Evolutionary conservation across 2,888 invertebrate genomes (phyloP).

Genomic region (Eretmocerus hayati): DNA sequence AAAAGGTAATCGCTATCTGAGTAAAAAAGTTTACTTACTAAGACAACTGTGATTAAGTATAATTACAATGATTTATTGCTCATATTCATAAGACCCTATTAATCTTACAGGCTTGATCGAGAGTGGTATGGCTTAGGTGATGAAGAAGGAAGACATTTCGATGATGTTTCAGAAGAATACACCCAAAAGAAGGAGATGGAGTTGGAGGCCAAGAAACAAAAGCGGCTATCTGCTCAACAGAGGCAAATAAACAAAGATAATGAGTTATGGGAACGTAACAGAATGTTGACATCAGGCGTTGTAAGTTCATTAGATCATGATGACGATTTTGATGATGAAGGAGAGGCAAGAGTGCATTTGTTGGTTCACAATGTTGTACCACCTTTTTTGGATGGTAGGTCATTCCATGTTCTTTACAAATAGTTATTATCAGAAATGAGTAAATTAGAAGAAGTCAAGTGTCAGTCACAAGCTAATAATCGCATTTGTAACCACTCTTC

Average conservation of each 20-base stretch:
- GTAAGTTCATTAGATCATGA: slow-evolving; percentile 82
- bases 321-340: slow-evolving; percentile 94
- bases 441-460: background rate
- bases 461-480: background rate
- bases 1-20: slow-evolving; percentile 49
- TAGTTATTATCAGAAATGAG: background rate
- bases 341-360: slow-evolving; percentile 88
- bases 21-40: background rate
- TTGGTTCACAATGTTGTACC: slow-evolving; percentile 97
- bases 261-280: slow-evolving; percentile 96
- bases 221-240: slow-evolving; percentile 90
- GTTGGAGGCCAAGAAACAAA: slow-evolving; percentile 80
- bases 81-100: background rate
- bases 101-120: slow-evolving; percentile 64
- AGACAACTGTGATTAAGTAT: background rate
- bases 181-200: slow-evolving; percentile 89
- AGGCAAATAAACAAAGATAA: slow-evolving; percentile 97
- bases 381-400: slow-evolving; percentile 87
- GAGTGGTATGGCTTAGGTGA: slow-evolving; percentile 98
- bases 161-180: slow-evolving; percentile 83
- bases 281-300: slow-evolving; percentile 93
- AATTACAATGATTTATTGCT: background rate
- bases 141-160: slow-evolving; percentile 89
- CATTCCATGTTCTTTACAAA: no score
- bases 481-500: background rate